phyloP scores from a whole-genome alignment of 2,888 invertebrate species.

The Acrocera orbiculus region DNA sequence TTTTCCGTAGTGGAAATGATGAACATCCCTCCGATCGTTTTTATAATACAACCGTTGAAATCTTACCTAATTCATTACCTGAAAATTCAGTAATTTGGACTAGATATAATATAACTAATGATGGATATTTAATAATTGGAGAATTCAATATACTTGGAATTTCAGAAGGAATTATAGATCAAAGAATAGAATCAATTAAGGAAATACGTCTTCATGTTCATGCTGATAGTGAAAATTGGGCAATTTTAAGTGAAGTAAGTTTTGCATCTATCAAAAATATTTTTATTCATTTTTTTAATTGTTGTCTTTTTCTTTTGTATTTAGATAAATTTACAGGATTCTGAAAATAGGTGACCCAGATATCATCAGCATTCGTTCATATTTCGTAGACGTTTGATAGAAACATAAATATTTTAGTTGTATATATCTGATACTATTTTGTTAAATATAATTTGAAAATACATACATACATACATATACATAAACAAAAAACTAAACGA shows the following conservation, averaged over 20 bases:
- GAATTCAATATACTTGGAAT: constrained; percentile 66
- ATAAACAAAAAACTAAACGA: too few species aligned
- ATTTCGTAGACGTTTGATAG: too few species aligned
- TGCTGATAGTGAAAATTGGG: constrained; percentile 72
- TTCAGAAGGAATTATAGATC: constrained; percentile 51
- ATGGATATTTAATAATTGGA: constrained; percentile 53
- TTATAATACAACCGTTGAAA: constrained; percentile 71
- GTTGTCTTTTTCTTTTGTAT: constrained; percentile 3
- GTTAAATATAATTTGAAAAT: too few species aligned
- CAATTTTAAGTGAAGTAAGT: constrained; percentile 74
- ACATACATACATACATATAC: too few species aligned
- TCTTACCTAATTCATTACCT: constrained; percentile 38
- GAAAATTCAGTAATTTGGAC: constrained; percentile 34
- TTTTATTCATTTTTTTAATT: not conserved
- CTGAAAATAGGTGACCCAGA: constrained; percentile 11
- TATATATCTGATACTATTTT: too few species aligned
- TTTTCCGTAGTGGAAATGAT: constrained; percentile 74
- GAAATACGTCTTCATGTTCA: constrained; percentile 62
- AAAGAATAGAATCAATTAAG: constrained; percentile 47
- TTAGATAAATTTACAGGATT: constrained; percentile 11
- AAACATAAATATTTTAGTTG: too few species aligned
- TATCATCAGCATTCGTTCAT: constrained; percentile 4
- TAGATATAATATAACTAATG: constrained; percentile 41
- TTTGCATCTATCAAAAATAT: too few species aligned
- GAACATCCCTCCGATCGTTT: constrained; percentile 81